These are phyloP conservation scores for Hemistola chrysoprasaria DNA, from an alignment of 2,888 invertebrate genomes.

Conservation along the genomic window DNA sequence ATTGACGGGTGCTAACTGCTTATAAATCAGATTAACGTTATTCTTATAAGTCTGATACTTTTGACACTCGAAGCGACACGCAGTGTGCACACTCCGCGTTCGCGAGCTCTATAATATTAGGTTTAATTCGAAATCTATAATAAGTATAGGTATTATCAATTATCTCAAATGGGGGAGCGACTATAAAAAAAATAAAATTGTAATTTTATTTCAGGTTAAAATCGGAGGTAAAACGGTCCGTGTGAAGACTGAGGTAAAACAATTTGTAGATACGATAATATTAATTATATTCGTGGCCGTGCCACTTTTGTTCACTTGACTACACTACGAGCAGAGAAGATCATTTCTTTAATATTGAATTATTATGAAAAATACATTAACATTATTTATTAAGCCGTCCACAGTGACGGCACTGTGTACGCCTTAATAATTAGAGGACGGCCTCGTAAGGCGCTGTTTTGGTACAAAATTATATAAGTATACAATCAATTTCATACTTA, in stretches of 20 bases:
- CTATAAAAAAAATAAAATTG: slow-evolving; percentile 44
- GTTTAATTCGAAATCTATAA: no score
- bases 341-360: slow-evolving; percentile 8
- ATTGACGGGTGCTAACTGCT: no score
- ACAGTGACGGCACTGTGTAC: neutral
- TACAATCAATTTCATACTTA: neutral
- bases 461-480: neutral
- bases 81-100: no score
- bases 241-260: slow-evolving; percentile 51
- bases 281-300: neutral
- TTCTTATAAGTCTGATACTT: no score
- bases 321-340: slow-evolving; percentile 6
- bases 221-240: slow-evolving; percentile 54
- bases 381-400: neutral
- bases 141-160: no score
- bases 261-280: slow-evolving; percentile 4
- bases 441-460: slow-evolving; percentile 9
- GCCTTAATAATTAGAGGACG: no score
- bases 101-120: no score
- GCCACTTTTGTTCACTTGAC: slow-evolving; percentile 1
- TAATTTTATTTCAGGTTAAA: slow-evolving; percentile 73
- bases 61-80: no score
- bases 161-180: no score
- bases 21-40: no score
- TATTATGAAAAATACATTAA: neutral